Percentiles rank a stretch among this genome's conserved stretches.
These are phyloP conservation scores for Drosophila siamana DNA, from an alignment of 2,888 invertebrate species.

Conservation along the genomic window DNA sequence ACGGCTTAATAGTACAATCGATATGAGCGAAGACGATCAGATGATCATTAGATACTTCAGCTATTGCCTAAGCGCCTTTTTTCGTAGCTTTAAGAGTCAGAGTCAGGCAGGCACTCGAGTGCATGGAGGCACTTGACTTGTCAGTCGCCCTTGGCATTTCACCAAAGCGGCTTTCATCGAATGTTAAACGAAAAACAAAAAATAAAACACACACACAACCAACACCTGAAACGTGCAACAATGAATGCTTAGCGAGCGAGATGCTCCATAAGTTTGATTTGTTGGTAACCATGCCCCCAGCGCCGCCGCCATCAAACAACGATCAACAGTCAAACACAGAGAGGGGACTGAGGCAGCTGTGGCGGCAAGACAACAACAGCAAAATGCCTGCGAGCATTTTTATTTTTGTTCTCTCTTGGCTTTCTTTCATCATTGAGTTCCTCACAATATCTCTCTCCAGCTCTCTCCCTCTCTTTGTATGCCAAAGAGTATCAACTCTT, in stretches of 20 bases:
- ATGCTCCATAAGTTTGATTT: constrained; percentile 56
- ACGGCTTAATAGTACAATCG: constrained; percentile 47
- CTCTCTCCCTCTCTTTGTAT: constrained; percentile 23
- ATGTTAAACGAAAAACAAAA: constrained; percentile 22
- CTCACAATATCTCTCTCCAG: constrained; percentile 42
- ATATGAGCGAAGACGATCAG: constrained; percentile 33
- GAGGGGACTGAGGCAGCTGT: constrained; percentile 3
- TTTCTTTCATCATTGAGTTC: constrained; percentile 68
- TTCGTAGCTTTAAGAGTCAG: constrained; percentile 42
- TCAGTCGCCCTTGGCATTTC: constrained; percentile 67
- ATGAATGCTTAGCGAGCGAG: constrained; percentile 43
- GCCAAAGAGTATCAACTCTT: constrained; percentile 29
- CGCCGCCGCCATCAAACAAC: constrained; percentile 41
- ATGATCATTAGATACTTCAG: constrained; percentile 45
- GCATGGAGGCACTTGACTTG: constrained; percentile 48
- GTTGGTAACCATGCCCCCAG: constrained; percentile 46
- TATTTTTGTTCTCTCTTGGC: constrained; percentile 58
- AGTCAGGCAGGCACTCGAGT: constrained; percentile 9
- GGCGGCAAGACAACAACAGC: constrained; percentile 13
- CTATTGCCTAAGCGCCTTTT: constrained; percentile 53
- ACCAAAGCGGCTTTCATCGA: constrained; percentile 61
- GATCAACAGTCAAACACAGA: constrained; percentile 33
- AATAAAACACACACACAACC: constrained; percentile 11
- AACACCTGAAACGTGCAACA: constrained; percentile 72
- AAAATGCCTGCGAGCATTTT: constrained; percentile 67